Evolutionary conservation across 1,140 invertebrate species (phyloP).

Genomic region (Leptinotarsa texana): DNA sequence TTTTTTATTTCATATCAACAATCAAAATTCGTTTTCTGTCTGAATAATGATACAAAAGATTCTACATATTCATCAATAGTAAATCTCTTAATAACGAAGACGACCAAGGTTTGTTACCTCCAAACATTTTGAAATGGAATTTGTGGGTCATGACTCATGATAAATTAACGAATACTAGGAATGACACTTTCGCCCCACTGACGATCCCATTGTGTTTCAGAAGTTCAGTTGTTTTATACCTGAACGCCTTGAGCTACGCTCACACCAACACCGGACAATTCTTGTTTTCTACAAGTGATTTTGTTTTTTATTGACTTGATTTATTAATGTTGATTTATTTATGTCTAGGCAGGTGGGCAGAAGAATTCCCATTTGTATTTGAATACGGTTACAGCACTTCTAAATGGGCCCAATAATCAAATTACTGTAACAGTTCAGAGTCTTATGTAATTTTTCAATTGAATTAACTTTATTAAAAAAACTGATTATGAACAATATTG

Average conservation of each 20-base stretch:
- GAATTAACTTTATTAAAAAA: no score
- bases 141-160: slow-evolving; percentile 17
- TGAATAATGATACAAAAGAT: no score
- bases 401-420: no score
- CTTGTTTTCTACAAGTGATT: slow-evolving; percentile 26
- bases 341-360: slow-evolving; percentile 28
- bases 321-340: slow-evolving; percentile 29
- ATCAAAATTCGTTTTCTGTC: no score
- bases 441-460: no score
- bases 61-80: no score
- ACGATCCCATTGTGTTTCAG: slow-evolving; percentile 12
- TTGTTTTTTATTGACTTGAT: slow-evolving; percentile 24
- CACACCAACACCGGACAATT: slow-evolving; percentile 26
- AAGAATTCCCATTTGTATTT: slow-evolving; percentile 24
- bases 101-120: slow-evolving; percentile 7
- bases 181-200: slow-evolving; percentile 15
- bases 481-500: no score
- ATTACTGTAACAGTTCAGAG: no score
- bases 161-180: slow-evolving; percentile 19
- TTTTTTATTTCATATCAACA: not conserved
- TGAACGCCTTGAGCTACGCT: slow-evolving; percentile 12
- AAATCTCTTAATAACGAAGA: not conserved
- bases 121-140: slow-evolving; percentile 13
- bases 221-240: slow-evolving; percentile 7
- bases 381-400: not conserved